Conservation (phyloP, 2,797 vertebrate species). For the Siniperca scherzeri region DNA sequence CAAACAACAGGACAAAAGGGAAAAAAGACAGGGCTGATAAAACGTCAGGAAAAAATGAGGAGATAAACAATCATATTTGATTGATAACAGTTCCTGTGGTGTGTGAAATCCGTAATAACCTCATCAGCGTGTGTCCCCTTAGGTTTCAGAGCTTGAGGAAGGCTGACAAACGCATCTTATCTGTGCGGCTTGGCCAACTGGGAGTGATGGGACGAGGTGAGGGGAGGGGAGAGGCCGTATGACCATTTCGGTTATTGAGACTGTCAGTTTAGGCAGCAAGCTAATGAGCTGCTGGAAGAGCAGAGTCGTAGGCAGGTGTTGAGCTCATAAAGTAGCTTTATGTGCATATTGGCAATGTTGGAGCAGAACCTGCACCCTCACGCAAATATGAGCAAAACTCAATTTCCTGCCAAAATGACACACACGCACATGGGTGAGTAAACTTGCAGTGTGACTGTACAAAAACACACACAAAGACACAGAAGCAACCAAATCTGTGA, state of each 20-base stretch:
- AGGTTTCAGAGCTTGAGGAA: conserved; percentile 43
- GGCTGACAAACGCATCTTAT: conserved; percentile 62
- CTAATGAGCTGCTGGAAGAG: conserved; percentile 61
- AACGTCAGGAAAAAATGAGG: conserved; percentile 13
- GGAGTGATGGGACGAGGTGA: conserved; percentile 57
- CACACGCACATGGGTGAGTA: conserved; percentile 57
- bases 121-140: conserved; percentile 51
- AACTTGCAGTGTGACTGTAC: conserved; percentile 38
- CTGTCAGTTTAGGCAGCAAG: conserved; percentile 52
- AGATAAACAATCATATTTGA: conserved; percentile 53
- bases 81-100: conserved; percentile 39
- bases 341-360: conserved; percentile 62
- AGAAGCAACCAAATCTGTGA: conserved; percentile 15
- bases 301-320: conserved; percentile 62
- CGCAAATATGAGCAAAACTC: conserved; percentile 68
- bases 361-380: conserved; percentile 59
- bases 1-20: conserved; percentile 5
- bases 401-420: conserved; percentile 72
- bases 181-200: conserved; percentile 59
- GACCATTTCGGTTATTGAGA: conserved; percentile 47
- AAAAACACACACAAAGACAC: conserved; percentile 39
- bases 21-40: conserved; percentile 15
- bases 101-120: conserved; percentile 62
- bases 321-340: conserved; percentile 71
- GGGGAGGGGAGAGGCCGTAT: conserved; percentile 21